Percentiles rank a stretch among this genome's conserved stretches.
These are phyloP conservation scores for Parauchenoglanis ngamensis DNA, from an alignment of 2,797 vertebrate species.

Conservation along the genomic window DNA sequence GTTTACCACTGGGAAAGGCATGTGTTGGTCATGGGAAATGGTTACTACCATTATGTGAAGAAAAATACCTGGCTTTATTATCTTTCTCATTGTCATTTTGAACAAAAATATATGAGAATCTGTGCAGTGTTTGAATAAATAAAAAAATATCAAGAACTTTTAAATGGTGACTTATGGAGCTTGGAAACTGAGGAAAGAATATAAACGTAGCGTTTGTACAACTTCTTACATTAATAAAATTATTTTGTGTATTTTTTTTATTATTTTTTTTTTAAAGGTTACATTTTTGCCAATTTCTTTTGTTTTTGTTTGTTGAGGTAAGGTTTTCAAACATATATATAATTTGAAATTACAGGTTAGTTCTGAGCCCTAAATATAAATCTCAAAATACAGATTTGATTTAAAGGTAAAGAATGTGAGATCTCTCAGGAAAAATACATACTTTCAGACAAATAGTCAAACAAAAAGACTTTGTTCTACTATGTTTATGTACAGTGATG, in stretches of 20 bases:
- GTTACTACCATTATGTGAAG: not conserved
- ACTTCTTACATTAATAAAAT: not conserved
- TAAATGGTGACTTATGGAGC: not conserved
- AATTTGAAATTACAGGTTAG: not conserved
- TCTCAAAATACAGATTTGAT: not conserved
- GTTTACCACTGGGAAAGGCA: slow-evolving; percentile 2
- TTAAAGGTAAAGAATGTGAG: not conserved
- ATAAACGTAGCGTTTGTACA: not conserved
- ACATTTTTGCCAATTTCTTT: not conserved
- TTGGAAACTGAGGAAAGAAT: not conserved
- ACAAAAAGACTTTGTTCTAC: not conserved
- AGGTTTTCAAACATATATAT: not conserved
- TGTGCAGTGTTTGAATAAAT: not conserved
- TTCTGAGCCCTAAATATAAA: not conserved
- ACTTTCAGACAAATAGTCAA: not conserved
- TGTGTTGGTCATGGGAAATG: not conserved
- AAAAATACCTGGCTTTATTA: not conserved
- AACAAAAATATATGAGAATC: not conserved
- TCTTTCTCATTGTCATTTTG: not conserved
- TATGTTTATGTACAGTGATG: not conserved
- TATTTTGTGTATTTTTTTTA: not conserved
- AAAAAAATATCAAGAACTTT: not conserved
- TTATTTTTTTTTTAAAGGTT: not conserved
- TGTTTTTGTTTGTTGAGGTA: not conserved
- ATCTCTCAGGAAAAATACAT: not conserved